These are phyloP conservation scores for Catagonus wagneri DNA, from an alignment of 2,113 vertebrate species.

Conservation along the genomic window DNA sequence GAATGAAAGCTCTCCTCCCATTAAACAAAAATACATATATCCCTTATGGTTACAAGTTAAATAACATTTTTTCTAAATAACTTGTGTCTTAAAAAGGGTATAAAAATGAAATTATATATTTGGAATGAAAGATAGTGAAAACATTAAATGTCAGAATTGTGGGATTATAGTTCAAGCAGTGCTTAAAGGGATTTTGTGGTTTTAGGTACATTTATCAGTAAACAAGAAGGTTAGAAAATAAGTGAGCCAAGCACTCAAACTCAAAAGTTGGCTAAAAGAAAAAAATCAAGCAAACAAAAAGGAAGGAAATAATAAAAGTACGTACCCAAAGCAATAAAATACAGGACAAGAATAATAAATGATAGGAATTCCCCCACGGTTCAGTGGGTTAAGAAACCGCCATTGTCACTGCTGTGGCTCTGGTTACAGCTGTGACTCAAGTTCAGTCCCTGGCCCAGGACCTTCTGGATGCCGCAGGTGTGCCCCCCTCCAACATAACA, in stretches of 20 bases:
- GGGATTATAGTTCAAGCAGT: not conserved
- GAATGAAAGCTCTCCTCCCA: not conserved
- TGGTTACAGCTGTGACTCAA: too few relatives aligned
- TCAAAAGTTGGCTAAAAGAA: not conserved
- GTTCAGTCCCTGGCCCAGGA: too few relatives aligned
- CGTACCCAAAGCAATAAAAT: not conserved
- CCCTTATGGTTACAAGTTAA: not conserved
- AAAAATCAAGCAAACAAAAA: not conserved
- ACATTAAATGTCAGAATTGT: slow-evolving; percentile 19
- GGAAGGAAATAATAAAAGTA: not conserved
- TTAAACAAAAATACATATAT: not conserved
- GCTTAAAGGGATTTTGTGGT: not conserved
- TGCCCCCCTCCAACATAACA: too few relatives aligned
- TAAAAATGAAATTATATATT: slow-evolving; percentile 50
- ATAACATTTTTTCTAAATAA: slow-evolving; percentile 4
- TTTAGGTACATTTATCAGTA: not conserved
- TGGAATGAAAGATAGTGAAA: slow-evolving; percentile 36
- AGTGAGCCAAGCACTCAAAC: not conserved
- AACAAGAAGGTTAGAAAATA: not conserved
- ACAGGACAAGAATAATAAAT: not conserved
- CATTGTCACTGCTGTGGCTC: too few relatives aligned
- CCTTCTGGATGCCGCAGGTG: too few relatives aligned
- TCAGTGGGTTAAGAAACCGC: too few relatives aligned
- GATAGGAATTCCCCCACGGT: too few relatives aligned
- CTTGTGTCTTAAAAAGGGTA: not conserved